A percentile compares a stretch with the other conserved stretches of the same genome.
These are phyloP conservation scores for Amblyjoppa fuscipennis DNA, from an alignment of 2,888 invertebrate genomes.

Conservation along the genomic window DNA sequence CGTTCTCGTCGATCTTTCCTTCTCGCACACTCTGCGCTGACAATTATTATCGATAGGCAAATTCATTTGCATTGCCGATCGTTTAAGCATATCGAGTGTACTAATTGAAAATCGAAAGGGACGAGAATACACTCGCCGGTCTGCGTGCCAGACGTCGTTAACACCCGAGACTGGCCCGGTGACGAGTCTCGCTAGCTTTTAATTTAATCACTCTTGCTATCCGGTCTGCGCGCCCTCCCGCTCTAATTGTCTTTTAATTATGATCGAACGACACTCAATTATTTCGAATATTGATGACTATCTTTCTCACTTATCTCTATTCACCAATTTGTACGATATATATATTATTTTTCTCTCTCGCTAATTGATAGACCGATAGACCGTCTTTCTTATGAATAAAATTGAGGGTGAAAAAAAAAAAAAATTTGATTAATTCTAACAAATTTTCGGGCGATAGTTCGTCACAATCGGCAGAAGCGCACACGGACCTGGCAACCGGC, in stretches of 20 bases:
- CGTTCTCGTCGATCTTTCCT: background rate
- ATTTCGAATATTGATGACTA: constrained; percentile 21
- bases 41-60: background rate
- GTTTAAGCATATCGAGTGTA: constrained; percentile 29
- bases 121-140: constrained; percentile 31
- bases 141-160: constrained; percentile 37
- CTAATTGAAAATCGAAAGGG: constrained; percentile 49
- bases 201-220: constrained; percentile 22
- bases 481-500: too few species aligned
- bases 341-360: background rate
- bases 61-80: constrained; percentile 6
- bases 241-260: constrained; percentile 63
- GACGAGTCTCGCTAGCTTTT: constrained; percentile 18
- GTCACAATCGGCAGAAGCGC: too few species aligned
- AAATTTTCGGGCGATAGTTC: too few species aligned
- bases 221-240: background rate
- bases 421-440: too few species aligned
- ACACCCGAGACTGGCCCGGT: constrained; percentile 17
- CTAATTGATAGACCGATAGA: background rate
- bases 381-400: too few species aligned
- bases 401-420: too few species aligned
- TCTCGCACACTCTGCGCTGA: background rate
- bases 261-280: constrained; percentile 53
- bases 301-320: background rate
- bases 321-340: background rate